Conservation (phyloP, 2,113 vertebrate species). For the Corynorhinus townsendii region DNA sequence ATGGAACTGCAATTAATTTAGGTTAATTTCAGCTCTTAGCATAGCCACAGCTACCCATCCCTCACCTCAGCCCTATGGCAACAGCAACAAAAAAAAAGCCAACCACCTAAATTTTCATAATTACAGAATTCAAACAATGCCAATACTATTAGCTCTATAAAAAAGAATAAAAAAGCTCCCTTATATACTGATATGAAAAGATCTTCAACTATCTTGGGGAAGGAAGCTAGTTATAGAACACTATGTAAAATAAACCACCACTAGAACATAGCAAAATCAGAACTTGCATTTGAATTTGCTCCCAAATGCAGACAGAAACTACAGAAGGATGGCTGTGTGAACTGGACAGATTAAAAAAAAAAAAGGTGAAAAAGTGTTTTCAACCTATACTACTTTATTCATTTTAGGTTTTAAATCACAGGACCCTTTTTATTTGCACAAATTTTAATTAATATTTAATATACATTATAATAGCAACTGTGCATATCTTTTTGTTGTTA, state of each 20-base stretch:
- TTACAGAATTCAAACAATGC: neutral
- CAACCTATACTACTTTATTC: neutral
- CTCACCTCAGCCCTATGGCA: neutral
- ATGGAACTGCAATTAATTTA: neutral
- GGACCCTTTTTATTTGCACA: neutral
- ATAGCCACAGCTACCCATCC: neutral
- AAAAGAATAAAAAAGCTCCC: neutral
- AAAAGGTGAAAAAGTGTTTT: neutral
- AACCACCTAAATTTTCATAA: neutral
- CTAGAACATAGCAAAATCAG: neutral
- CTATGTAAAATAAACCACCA: neutral
- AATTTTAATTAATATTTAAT: slow-evolving; percentile 14
- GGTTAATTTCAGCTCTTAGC: neutral
- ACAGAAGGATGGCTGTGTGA: neutral
- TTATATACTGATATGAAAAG: neutral
- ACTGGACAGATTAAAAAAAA: neutral
- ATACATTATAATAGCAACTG: neutral
- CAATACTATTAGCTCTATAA: neutral
- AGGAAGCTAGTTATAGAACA: neutral
- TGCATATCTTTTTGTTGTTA: neutral
- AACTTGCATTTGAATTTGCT: neutral
- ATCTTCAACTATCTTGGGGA: neutral
- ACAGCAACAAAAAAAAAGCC: neutral
- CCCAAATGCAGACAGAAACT: neutral
- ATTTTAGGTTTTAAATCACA: slow-evolving; percentile 22